These are phyloP conservation scores for Myripristis jacobus DNA, from an alignment of 2,797 vertebrate species.

Conservation along the genomic window DNA sequence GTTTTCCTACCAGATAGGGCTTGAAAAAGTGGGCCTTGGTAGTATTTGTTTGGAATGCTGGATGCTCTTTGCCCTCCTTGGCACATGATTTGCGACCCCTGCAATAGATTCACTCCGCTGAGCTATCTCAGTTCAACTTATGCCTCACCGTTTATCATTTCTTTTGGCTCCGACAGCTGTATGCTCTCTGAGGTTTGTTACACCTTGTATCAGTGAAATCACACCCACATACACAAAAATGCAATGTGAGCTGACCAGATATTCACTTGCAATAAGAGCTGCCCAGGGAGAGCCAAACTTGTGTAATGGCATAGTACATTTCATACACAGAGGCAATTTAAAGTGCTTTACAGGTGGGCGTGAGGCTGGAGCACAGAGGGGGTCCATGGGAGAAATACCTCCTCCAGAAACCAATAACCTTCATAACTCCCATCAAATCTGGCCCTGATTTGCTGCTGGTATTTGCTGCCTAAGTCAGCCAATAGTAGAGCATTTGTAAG, in stretches of 20 bases:
- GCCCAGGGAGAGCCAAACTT: background rate
- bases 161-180: background rate
- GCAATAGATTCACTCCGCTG: too few species aligned
- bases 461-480: background rate
- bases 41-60: too few species aligned
- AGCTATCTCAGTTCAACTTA: too few species aligned
- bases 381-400: background rate
- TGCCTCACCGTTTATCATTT: background rate
- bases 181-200: background rate
- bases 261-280: background rate
- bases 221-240: background rate
- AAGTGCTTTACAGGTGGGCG: too few species aligned
- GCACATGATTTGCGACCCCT: too few species aligned
- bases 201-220: background rate
- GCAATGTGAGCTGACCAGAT: background rate
- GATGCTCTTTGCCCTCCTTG: too few species aligned
- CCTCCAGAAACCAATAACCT: background rate
- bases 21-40: too few species aligned
- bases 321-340: too few species aligned
- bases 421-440: background rate
- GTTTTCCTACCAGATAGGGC: too few species aligned
- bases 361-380: too few species aligned
- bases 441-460: background rate
- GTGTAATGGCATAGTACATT: too few species aligned
- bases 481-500: background rate